A percentile compares a stretch with the other conserved stretches of the same genome.
These are phyloP conservation scores for Narcine bancroftii DNA, from an alignment of 2,113 vertebrate genomes.

Conservation along the genomic window DNA sequence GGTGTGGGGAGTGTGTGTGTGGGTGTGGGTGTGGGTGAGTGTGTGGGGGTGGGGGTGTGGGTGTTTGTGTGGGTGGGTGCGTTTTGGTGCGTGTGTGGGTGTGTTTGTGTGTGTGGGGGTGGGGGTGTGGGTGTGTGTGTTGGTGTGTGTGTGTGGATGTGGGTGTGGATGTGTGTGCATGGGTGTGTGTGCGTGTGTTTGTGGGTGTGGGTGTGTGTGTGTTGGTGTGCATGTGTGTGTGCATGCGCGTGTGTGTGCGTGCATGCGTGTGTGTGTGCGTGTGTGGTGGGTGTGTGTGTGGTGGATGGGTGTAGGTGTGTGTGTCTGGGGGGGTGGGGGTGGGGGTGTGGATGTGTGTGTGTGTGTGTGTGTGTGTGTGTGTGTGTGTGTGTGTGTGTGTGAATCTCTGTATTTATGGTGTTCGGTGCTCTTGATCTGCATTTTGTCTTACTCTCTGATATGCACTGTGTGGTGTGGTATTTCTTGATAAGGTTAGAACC, in stretches of 20 bases:
- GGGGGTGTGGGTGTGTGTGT: neutral
- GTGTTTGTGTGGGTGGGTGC: too few species aligned
- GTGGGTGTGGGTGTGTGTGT: neutral
- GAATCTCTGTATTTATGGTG: neutral
- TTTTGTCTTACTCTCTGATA: neutral
- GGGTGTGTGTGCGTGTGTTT: neutral
- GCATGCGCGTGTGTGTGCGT: neutral
- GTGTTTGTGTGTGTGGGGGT: neutral
- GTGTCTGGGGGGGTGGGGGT: too few species aligned
- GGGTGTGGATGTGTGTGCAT: neutral
- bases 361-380: too few species aligned
- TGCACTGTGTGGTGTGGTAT: neutral
- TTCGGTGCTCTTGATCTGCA: neutral
- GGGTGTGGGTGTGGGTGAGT: neutral
- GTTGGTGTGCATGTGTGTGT: neutral
- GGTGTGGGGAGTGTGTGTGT: neutral
- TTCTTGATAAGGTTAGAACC: neutral
- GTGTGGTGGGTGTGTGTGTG: too few species aligned
- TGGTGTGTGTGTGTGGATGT: neutral
- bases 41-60: too few species aligned
- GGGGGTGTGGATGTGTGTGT: neutral
- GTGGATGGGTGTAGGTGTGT: too few species aligned
- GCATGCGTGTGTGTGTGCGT: too few species aligned
- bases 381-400: too few species aligned
- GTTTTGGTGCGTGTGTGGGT: too few species aligned